phyloP scores from a whole-genome alignment of 2,113 vertebrate genomes.

The Alosa alosa region DNA sequence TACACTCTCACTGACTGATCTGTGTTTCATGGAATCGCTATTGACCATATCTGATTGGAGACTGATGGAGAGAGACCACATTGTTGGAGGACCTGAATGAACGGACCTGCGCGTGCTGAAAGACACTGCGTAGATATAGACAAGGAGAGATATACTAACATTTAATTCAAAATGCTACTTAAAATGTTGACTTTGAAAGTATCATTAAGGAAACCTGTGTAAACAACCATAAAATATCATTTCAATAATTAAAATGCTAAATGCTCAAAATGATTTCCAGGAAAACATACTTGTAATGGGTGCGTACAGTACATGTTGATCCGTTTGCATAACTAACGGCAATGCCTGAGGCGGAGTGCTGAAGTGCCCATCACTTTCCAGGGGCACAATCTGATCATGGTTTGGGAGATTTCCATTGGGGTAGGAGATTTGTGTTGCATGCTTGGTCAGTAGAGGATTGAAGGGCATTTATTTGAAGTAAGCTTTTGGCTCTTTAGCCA shows the following conservation, averaged over 20 bases:
- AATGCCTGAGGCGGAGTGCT: background rate
- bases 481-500: background rate
- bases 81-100: background rate
- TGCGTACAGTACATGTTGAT: background rate
- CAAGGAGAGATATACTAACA: background rate
- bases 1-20: background rate
- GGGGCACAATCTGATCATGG: slow-evolving; percentile 11
- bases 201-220: no score
- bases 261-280: slow-evolving; percentile 39
- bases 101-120: background rate
- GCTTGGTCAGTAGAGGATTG: background rate
- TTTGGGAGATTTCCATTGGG: slow-evolving; percentile 5
- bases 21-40: background rate
- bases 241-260: slow-evolving; percentile 34
- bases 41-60: background rate
- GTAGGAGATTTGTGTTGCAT: background rate
- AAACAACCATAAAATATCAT: no score
- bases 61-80: background rate
- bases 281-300: slow-evolving; percentile 29
- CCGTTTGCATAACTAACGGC: background rate
- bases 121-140: background rate
- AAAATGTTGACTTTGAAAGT: no score
- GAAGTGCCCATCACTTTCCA: slow-evolving; percentile 27
- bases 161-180: no score
- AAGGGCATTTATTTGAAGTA: background rate